Evolutionary conservation across 2,797 vertebrate species (phyloP).

Genomic region (Benthosema pterotum): DNA sequence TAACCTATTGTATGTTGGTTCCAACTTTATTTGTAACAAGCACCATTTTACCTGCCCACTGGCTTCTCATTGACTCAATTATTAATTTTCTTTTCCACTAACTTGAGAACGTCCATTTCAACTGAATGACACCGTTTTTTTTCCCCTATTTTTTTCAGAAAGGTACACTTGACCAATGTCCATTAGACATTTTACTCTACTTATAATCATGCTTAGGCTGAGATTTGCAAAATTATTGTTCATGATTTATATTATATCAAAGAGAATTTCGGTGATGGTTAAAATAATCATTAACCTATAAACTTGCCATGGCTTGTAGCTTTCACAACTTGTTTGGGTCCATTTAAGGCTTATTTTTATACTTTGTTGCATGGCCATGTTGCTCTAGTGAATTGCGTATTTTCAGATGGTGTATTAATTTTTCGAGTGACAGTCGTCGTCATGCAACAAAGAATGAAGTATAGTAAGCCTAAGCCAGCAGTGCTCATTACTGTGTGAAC

Average conservation of each 20-base stretch:
- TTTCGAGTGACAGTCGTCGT: too few species aligned
- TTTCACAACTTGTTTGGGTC: conserved; percentile 32
- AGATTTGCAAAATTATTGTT: conserved; percentile 12
- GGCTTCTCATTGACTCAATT: conserved; percentile 2
- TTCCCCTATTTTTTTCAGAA: conserved; percentile 19
- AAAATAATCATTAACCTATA: conserved; percentile 3
- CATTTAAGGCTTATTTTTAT: background rate
- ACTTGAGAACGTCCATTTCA: background rate
- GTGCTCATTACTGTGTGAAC: conserved; percentile 42
- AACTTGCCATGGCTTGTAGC: conserved; percentile 52
- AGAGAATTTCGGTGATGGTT: conserved; percentile 18
- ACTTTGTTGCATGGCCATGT: too few species aligned
- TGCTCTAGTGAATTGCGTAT: too few species aligned
- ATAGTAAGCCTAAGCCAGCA: conserved; percentile 23
- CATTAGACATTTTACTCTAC: conserved; percentile 23
- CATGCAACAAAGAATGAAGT: too few species aligned
- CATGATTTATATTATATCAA: conserved; percentile 18
- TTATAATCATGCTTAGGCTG: conserved; percentile 4
- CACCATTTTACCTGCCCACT: conserved; percentile 1
- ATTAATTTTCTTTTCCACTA: background rate
- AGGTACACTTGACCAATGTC: conserved; percentile 10
- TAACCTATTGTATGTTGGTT: background rate
- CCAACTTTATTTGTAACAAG: background rate
- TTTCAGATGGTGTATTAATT: too few species aligned
- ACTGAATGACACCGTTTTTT: conserved; percentile 2